Evolutionary conservation across 2,888 invertebrate species (phyloP).

Genomic region (Catocala nupta): DNA sequence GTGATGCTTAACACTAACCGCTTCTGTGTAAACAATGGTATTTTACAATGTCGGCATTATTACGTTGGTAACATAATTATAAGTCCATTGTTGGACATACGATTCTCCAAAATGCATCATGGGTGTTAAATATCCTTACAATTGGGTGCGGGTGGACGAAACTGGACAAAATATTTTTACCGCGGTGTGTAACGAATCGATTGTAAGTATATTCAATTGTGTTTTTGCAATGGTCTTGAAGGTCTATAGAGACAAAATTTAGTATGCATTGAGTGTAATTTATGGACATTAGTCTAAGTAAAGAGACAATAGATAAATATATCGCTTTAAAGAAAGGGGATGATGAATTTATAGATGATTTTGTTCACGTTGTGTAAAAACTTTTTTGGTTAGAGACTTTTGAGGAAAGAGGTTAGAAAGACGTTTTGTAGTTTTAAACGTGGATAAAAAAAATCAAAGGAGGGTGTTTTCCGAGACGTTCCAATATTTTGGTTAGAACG

Average conservation of each 20-base stretch:
- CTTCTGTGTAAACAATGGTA: slow-evolving; percentile 81
- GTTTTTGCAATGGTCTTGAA: slow-evolving; percentile 32
- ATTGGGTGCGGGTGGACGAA: slow-evolving; percentile 66
- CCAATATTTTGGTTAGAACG: no score
- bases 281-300: slow-evolving; percentile 43
- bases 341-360: slow-evolving; percentile 36
- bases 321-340: neutral
- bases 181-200: slow-evolving; percentile 77
- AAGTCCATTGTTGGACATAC: slow-evolving; percentile 70
- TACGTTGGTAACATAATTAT: slow-evolving; percentile 82
- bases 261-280: slow-evolving; percentile 25
- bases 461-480: no score
- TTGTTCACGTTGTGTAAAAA: neutral
- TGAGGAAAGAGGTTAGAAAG: no score
- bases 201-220: slow-evolving; percentile 58
- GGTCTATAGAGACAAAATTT: slow-evolving; percentile 11
- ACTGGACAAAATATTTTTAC: slow-evolving; percentile 83
- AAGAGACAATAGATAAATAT: slow-evolving; percentile 26
- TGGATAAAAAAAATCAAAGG: no score
- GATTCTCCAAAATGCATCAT: slow-evolving; percentile 76
- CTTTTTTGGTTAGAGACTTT: no score
- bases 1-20: slow-evolving; percentile 66
- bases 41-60: slow-evolving; percentile 78
- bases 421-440: no score
- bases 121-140: slow-evolving; percentile 70